Base-by-base conservation (phyloP, 1,140 invertebrate species). In the Drosophila kurseongensis region DNA sequence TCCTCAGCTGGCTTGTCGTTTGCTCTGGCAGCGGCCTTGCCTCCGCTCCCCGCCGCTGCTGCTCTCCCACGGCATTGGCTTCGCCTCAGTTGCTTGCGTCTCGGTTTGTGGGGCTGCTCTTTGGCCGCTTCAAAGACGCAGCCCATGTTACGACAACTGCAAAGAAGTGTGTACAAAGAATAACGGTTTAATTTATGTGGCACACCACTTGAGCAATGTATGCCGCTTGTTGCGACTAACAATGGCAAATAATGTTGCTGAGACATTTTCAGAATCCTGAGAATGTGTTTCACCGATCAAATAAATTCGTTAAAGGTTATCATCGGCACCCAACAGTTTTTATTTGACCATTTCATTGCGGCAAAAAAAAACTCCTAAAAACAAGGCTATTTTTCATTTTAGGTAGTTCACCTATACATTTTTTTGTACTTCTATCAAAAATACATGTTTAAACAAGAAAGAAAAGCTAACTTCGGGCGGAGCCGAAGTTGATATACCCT, bases 121-220 rank as follows among this genome's bases (percentile, higher is more conserved):
- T 69, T 84, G 69, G 78, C 80, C 75, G 91, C 75, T 81, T 92
- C 82, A 77, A 79, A 92, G 73, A 69, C 72, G 80, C 85, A 92
- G 88, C 88, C 91, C 91, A 92, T 92, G 85, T 84, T 92, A 91
- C 42, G 72, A 71, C 57, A 77, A 81, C 91, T 92, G 75, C 51
- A 79, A 88, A 12, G 36, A 65, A 55, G 72, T 5, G n/a, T 14
- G 27, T 12, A 4, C 7, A 44, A 10, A 6, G 59, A 18, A 35
- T 32, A 54, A 38, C 10, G 6, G 8, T 23, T 42, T 59, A 18
- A 12, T 18, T 18, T 51, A 23, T 29, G n/a, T n/a, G 23, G 27
- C 3, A 48, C 13, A 29, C 29, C 27, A 13, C 27, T 51, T 16
- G 9, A 0, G 6, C 1, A 35, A 10, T 12, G 1, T 14, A 14